phyloP scores from a whole-genome alignment of 1,140 invertebrate genomes.

The Acarapis woodi region DNA sequence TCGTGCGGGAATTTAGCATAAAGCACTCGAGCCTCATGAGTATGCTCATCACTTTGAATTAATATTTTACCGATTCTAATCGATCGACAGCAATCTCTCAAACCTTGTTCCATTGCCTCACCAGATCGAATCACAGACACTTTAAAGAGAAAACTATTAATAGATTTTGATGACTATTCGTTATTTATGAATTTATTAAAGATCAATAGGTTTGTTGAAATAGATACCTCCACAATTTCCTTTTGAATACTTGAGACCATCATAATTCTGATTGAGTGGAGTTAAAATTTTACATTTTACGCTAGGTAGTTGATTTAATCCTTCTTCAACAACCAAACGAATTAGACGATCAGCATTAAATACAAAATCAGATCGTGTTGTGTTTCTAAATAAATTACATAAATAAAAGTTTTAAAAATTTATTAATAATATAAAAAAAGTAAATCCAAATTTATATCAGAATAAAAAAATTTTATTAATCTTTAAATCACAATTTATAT shows the following conservation, averaged over 20 bases:
- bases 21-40: slow-evolving; percentile 70
- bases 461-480: too few species aligned
- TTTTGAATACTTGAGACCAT: slow-evolving; percentile 69
- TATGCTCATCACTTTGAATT: slow-evolving; percentile 83
- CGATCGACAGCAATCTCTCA: slow-evolving; percentile 84
- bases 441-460: too few species aligned
- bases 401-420: slow-evolving; percentile 12
- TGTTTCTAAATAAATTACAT: slow-evolving; percentile 52
- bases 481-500: too few species aligned
- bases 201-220: too few species aligned
- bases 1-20: slow-evolving; percentile 95
- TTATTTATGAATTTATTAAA: too few species aligned
- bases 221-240: slow-evolving; percentile 98
- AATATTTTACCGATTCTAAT: slow-evolving; percentile 92
- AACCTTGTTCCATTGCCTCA: slow-evolving; percentile 90
- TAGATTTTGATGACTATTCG: too few species aligned
- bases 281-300: slow-evolving; percentile 59
- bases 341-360: slow-evolving; percentile 88
- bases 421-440: slow-evolving; percentile 2
- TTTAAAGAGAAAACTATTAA: too few species aligned
- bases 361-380: slow-evolving; percentile 78
- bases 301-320: slow-evolving; percentile 84
- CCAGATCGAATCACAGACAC: slow-evolving; percentile 66
- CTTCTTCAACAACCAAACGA: slow-evolving; percentile 85
- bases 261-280: slow-evolving; percentile 53